Percentiles rank a stretch among this genome's conserved stretches.
Evolutionary conservation across 2,113 vertebrate species (phyloP).

Genomic region (Suncus etruscus): DNA sequence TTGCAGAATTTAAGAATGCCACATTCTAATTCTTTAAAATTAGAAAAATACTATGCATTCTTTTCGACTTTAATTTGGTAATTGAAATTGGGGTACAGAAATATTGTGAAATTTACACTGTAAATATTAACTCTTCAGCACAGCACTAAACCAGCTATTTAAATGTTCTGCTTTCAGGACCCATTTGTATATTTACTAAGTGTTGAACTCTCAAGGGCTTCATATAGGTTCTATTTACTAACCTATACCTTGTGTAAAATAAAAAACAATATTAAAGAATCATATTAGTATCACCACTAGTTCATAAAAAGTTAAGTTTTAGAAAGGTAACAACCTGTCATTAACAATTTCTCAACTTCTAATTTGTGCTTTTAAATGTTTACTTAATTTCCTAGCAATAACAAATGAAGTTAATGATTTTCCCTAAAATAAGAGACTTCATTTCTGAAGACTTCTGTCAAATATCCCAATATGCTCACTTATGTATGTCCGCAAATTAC

Average conservation of each 20-base stretch:
- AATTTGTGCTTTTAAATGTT: slow-evolving; percentile 36
- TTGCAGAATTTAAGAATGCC: background rate
- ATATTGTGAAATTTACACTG: too few relatives aligned
- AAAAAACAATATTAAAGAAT: background rate
- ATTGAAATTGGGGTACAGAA: background rate
- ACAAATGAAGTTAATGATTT: background rate
- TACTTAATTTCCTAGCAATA: background rate
- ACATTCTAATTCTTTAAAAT: background rate
- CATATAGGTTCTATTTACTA: background rate
- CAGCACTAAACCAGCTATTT: background rate
- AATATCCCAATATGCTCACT: background rate
- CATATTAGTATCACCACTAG: background rate
- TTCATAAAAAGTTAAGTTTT: background rate
- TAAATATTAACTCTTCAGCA: background rate
- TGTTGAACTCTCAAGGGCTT: background rate
- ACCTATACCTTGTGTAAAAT: slow-evolving; percentile 4
- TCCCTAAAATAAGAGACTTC: slow-evolving; percentile 13
- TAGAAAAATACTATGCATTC: slow-evolving; percentile 5
- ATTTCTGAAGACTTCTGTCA: slow-evolving; percentile 44
- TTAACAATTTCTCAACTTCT: slow-evolving; percentile 44
- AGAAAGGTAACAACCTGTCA: background rate
- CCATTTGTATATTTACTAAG: background rate
- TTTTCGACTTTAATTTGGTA: slow-evolving; percentile 41
- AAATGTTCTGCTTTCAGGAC: background rate
- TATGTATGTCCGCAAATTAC: background rate